These are phyloP conservation scores for Triplophysa tibetana DNA, from an alignment of 2,113 vertebrate species.

Conservation along the genomic window DNA sequence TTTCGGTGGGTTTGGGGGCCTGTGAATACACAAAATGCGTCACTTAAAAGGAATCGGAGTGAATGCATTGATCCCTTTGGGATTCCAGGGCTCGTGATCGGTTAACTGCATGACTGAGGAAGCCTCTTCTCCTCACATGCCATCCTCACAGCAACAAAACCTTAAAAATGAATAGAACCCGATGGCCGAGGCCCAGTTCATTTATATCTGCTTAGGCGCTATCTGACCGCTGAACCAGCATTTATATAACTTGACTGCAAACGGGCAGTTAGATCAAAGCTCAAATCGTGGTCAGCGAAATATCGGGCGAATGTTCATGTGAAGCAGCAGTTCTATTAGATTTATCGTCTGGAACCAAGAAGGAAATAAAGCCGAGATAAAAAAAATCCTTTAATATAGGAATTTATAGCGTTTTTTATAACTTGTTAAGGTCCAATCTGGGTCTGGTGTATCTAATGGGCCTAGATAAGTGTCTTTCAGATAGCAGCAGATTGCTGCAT, in stretches of 20 bases:
- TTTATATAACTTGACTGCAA: slow-evolving; percentile 14
- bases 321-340: neutral
- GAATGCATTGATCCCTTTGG: slow-evolving; percentile 59
- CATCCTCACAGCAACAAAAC: slow-evolving; percentile 8
- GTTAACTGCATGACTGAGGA: slow-evolving; percentile 73
- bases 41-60: slow-evolving; percentile 67
- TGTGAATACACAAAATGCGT: slow-evolving; percentile 64
- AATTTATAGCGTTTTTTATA: slow-evolving; percentile 11
- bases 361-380: neutral
- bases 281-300: slow-evolving; percentile 3
- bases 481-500: neutral
- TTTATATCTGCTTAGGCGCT: slow-evolving; percentile 9
- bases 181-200: neutral
- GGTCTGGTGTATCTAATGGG: slow-evolving; percentile 6
- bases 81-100: slow-evolving; percentile 69
- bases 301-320: neutral
- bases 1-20: slow-evolving; percentile 43
- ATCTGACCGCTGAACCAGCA: slow-evolving; percentile 17
- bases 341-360: neutral
- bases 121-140: slow-evolving; percentile 50
- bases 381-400: neutral
- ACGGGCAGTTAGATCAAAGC: neutral
- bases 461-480: neutral
- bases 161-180: slow-evolving; percentile 16
- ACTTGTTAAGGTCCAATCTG: neutral